Evolutionary conservation across 2,888 invertebrate genomes (phyloP).

Genomic region (Pelosia muscerda): DNA sequence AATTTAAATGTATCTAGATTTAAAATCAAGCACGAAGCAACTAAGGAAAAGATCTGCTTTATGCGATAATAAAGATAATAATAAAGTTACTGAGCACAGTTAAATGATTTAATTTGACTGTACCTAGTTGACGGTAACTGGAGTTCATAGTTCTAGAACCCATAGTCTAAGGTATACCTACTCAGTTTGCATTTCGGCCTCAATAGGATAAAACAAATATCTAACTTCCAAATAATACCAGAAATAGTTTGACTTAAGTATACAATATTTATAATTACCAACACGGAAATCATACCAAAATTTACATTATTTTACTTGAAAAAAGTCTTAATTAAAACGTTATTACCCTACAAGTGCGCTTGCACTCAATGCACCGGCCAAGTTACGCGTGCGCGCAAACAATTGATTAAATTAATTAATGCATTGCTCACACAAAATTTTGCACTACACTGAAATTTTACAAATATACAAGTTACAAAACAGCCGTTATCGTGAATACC

Average conservation of each 20-base stretch:
- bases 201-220: too few relatives aligned
- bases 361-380: conserved; percentile 26
- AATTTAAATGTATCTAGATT: too few relatives aligned
- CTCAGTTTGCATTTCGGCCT: too few relatives aligned
- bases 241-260: background rate
- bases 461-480: background rate
- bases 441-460: background rate
- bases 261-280: background rate
- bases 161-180: too few relatives aligned
- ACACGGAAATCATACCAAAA: background rate
- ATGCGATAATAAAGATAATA: too few relatives aligned
- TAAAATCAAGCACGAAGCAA: too few relatives aligned
- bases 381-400: background rate
- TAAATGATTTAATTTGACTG: too few relatives aligned
- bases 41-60: too few relatives aligned
- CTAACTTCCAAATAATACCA: background rate
- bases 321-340: background rate
- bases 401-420: background rate
- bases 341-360: conserved; percentile 16
- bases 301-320: background rate
- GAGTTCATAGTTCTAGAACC: too few relatives aligned
- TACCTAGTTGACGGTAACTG: too few relatives aligned
- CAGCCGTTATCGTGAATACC: background rate
- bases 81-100: too few relatives aligned
- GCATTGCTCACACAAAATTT: background rate